A percentile compares a stretch with the other conserved stretches of the same genome.
phyloP scores from a whole-genome alignment of 2,797 vertebrate species.

The Acanthis flammea region DNA sequence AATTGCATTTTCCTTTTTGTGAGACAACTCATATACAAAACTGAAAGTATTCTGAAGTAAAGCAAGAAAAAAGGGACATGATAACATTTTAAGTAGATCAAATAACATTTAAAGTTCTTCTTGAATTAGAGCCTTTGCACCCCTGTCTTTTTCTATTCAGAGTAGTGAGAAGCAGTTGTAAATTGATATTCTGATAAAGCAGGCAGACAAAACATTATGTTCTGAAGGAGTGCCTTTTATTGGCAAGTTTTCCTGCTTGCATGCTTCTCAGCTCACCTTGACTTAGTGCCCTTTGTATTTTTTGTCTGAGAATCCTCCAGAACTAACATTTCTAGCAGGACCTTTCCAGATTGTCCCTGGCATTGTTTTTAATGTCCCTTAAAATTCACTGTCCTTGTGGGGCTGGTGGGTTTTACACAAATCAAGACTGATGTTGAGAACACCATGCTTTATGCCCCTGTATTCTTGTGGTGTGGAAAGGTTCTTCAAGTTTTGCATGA shows the following conservation, averaged over 20 bases:
- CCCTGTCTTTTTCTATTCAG: conserved; percentile 22
- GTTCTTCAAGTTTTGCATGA: background rate
- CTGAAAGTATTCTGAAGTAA: background rate
- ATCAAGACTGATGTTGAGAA: background rate
- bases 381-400: background rate
- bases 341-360: background rate
- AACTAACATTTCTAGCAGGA: background rate
- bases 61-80: background rate
- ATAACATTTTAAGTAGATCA: background rate
- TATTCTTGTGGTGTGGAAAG: background rate
- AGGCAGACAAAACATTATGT: conserved; percentile 59
- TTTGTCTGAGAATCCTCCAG: background rate
- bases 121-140: background rate
- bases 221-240: conserved; percentile 59
- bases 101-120: background rate
- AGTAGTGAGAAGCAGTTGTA: conserved; percentile 60
- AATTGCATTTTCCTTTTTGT: background rate
- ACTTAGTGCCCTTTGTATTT: conserved; percentile 25
- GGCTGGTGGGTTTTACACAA: background rate
- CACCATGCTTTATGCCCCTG: background rate
- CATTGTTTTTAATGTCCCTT: background rate
- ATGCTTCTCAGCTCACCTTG: conserved; percentile 66
- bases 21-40: background rate
- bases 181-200: conserved; percentile 52
- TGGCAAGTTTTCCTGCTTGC: conserved; percentile 57